These are phyloP conservation scores for Poecilia gillii DNA, from an alignment of 2,797 vertebrate genomes.

Conservation along the genomic window DNA sequence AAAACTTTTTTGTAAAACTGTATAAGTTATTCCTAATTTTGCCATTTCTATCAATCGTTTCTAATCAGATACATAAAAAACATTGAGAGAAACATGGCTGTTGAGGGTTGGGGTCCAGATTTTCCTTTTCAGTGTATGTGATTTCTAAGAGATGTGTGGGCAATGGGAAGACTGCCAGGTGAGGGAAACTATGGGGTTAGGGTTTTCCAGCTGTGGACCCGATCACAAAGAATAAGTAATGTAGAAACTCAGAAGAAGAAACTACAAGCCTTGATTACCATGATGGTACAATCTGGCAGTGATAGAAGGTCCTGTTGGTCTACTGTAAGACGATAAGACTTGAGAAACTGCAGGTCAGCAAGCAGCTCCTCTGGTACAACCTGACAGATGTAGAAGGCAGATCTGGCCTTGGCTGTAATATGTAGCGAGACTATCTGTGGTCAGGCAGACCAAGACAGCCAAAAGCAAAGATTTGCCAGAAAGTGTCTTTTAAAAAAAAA, in stretches of 20 bases:
- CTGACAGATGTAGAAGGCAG: background rate
- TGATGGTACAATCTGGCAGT: background rate
- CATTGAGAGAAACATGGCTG: background rate
- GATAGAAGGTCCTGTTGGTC: background rate
- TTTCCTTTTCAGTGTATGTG: background rate
- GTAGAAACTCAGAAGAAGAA: background rate
- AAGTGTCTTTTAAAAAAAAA: background rate
- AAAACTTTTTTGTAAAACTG: too few species aligned
- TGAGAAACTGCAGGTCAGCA: background rate
- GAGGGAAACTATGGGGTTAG: background rate
- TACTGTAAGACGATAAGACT: background rate
- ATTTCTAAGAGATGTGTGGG: background rate
- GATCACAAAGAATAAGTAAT: background rate
- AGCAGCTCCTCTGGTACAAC: background rate
- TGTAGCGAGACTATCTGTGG: too few species aligned
- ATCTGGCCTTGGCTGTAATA: too few species aligned
- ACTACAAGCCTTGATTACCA: background rate
- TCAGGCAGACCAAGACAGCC: background rate
- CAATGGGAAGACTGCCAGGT: background rate
- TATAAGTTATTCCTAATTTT: too few species aligned
- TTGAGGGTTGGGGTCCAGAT: background rate
- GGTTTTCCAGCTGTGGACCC: too few species aligned
- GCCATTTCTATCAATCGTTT: too few species aligned
- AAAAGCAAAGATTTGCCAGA: background rate
- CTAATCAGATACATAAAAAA: background rate